Conservation (phyloP, 1,140 invertebrate genomes). For the Oreohelix idahoensis region DNA sequence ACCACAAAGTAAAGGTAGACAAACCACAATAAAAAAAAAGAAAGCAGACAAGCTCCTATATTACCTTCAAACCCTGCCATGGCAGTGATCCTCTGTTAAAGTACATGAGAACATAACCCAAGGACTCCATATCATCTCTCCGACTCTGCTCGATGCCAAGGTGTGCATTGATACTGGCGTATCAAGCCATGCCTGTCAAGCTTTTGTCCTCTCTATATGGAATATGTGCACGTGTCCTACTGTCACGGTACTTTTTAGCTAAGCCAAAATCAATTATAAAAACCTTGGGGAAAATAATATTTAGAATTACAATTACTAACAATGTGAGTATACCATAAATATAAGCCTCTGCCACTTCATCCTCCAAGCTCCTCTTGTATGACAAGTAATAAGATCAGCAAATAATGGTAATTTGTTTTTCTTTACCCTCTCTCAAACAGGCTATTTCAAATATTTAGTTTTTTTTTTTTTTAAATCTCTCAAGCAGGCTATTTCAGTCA, state of each 20-base stretch:
- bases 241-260: conserved; percentile 95
- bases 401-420: too few relatives aligned
- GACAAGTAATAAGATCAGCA: too few relatives aligned
- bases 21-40: too few relatives aligned
- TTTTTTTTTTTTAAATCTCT: too few relatives aligned
- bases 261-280: conserved; percentile 98
- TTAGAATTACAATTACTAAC: background rate
- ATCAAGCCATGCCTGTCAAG: conserved; percentile 94
- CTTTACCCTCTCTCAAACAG: too few relatives aligned
- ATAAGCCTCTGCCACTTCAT: background rate
- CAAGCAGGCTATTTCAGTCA: too few relatives aligned
- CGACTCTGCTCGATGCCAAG: conserved; percentile 84
- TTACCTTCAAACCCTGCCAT: conserved; percentile 90
- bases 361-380: background rate
- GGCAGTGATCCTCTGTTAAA: conserved; percentile 92
- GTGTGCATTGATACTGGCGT: conserved; percentile 98
- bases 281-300: conserved; percentile 71
- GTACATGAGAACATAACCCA: conserved; percentile 98
- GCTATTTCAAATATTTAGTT: too few relatives aligned
- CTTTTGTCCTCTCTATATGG: conserved; percentile 97
- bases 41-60: background rate
- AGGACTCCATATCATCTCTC: conserved; percentile 95
- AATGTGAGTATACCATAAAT: too few relatives aligned
- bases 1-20: too few relatives aligned
- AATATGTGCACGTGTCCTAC: conserved; percentile 90